Conservation (phyloP, 2,797 vertebrate species). For the Clamator glandarius region DNA sequence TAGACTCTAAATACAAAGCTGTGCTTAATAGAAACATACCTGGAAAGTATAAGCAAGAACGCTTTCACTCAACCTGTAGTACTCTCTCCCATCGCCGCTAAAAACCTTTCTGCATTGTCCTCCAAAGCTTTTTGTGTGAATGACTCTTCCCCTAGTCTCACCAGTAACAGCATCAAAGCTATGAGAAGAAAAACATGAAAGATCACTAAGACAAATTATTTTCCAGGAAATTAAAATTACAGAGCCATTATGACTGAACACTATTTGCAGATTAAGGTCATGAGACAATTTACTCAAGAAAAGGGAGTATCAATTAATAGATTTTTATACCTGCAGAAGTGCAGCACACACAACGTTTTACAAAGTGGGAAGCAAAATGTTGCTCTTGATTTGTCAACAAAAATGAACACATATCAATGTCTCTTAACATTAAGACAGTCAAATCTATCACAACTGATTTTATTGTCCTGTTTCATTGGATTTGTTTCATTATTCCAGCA, state of each 20-base stretch:
- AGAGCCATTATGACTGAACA: background rate
- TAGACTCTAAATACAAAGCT: background rate
- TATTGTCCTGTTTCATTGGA: background rate
- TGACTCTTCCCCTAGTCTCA: constrained; percentile 82
- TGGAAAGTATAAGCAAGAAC: constrained; percentile 90
- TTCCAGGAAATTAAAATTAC: background rate
- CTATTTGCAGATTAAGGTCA: background rate
- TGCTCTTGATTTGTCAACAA: background rate
- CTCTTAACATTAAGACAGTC: background rate
- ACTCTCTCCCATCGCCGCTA: constrained; percentile 80
- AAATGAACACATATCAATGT: background rate
- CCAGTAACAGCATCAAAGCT: constrained; percentile 82
- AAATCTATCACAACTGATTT: constrained; percentile 26
- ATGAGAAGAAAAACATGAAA: background rate
- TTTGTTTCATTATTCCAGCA: constrained; percentile 15
- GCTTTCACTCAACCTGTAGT: constrained; percentile 88
- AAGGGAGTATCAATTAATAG: background rate
- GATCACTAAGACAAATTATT: background rate
- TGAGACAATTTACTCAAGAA: background rate
- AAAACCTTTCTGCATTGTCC: constrained; percentile 92
- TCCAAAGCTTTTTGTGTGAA: constrained; percentile 90
- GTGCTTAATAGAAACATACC: constrained; percentile 72
- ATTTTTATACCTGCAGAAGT: background rate
- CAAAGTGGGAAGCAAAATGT: background rate
- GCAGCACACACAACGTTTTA: background rate